A percentile compares a stretch with the other conserved stretches of the same genome.
Conservation (phyloP, 2,113 vertebrate species). For the Serilophus lunatus region DNA sequence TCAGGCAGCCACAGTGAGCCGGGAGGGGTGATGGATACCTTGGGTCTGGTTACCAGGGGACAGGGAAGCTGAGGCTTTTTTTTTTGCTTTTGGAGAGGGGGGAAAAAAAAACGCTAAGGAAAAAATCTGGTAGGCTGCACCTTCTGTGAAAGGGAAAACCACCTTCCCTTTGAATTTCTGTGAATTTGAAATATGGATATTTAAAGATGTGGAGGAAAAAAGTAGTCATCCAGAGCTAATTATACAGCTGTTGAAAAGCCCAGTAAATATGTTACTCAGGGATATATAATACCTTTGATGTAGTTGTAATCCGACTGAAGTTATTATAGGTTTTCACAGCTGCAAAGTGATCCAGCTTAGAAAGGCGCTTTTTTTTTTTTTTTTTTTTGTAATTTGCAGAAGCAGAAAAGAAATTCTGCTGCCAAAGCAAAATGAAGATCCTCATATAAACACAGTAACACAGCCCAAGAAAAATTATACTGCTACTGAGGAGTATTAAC, state of each 20-base stretch:
- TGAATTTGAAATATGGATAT: conserved; percentile 57
- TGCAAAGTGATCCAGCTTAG: conserved; percentile 66
- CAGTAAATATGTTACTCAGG: conserved; percentile 72
- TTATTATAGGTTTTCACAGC: conserved; percentile 74
- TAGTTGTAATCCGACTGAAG: conserved; percentile 72
- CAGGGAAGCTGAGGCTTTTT: neutral
- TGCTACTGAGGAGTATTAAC: conserved; percentile 49
- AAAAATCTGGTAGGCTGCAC: neutral
- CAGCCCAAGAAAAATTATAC: conserved; percentile 48
- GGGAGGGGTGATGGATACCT: neutral
- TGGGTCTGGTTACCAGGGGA: neutral
- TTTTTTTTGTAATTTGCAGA: conserved; percentile 13
- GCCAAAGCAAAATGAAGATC: conserved; percentile 62
- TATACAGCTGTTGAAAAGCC: conserved; percentile 71
- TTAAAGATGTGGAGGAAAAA: conserved; percentile 61
- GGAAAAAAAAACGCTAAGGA: neutral
- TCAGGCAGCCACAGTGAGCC: neutral
- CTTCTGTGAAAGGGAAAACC: neutral
- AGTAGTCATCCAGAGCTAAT: conserved; percentile 67
- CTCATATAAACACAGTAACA: conserved; percentile 30
- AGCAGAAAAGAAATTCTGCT: conserved; percentile 64
- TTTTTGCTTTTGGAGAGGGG: neutral
- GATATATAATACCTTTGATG: conserved; percentile 75
- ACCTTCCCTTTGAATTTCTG: conserved; percentile 27
- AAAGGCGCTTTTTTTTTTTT: neutral